Evolutionary conservation across 1,140 invertebrate species (phyloP).

Genomic region (Lepidurus packardi): DNA sequence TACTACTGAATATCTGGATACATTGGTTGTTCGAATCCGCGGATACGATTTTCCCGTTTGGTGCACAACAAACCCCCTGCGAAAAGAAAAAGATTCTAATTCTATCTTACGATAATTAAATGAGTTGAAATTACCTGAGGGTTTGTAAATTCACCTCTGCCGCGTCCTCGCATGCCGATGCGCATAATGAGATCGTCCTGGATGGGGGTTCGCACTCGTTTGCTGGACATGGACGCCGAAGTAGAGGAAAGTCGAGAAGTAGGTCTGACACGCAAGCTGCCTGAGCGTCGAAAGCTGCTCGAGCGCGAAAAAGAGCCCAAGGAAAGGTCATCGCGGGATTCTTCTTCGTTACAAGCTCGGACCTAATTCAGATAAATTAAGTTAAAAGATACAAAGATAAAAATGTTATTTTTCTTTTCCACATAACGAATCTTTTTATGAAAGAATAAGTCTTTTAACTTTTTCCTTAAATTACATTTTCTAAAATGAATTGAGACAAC

Average conservation of each 20-base stretch:
- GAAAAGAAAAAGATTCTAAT: conserved; percentile 22
- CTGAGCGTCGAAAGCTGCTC: not conserved
- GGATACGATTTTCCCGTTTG: conserved; percentile 48
- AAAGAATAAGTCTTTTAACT: no score
- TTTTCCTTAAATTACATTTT: no score
- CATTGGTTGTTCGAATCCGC: conserved; percentile 57
- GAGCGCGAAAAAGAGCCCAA: conserved; percentile 7
- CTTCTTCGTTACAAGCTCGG: conserved; percentile 17
- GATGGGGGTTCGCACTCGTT: conserved; percentile 39
- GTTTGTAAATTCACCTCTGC: conserved; percentile 55
- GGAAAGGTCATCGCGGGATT: not conserved
- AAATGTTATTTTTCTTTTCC: no score
- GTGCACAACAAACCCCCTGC: conserved; percentile 44
- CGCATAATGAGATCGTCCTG: conserved; percentile 49
- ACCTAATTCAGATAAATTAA: not conserved
- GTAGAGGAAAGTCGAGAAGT: not conserved
- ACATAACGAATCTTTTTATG: no score
- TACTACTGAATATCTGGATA: conserved; percentile 47
- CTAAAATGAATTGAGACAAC: no score
- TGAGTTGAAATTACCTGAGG: conserved; percentile 45
- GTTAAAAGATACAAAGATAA: not conserved
- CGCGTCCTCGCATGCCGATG: conserved; percentile 50
- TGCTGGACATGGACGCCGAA: not conserved
- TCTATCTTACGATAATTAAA: not conserved
- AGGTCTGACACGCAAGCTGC: not conserved